A percentile compares a stretch with the other conserved stretches of the same genome.
phyloP scores from a whole-genome alignment of 2,797 vertebrate genomes.

The Alosa sapidissima region DNA sequence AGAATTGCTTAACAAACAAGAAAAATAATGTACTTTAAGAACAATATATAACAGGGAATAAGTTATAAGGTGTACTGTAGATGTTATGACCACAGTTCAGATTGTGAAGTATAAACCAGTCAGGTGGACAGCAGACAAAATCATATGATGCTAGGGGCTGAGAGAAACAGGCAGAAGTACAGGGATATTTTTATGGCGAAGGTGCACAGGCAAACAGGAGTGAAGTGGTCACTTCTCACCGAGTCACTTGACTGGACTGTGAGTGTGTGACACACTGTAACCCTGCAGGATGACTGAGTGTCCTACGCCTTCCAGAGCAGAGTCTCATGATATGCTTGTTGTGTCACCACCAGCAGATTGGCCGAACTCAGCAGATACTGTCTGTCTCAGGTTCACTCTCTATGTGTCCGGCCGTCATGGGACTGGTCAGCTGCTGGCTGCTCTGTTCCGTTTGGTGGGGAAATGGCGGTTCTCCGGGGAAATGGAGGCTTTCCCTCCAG shows the following conservation, averaged over 20 bases:
- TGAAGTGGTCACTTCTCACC: background rate
- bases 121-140: too few relatives aligned
- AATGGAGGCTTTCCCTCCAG: background rate
- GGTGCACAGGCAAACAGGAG: background rate
- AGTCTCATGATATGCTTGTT: background rate
- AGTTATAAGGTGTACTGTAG: too few relatives aligned
- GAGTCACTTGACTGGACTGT: background rate
- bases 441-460: too few relatives aligned
- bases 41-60: too few relatives aligned
- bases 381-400: too few relatives aligned
- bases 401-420: too few relatives aligned
- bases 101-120: too few relatives aligned
- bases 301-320: background rate
- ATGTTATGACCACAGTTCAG: too few relatives aligned
- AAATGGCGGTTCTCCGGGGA: background rate
- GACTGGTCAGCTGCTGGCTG: too few relatives aligned
- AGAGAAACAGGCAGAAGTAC: background rate
- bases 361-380: background rate
- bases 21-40: too few relatives aligned
- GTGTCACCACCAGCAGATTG: background rate
- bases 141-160: too few relatives aligned
- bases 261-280: background rate
- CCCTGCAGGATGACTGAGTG: background rate
- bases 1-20: too few relatives aligned
- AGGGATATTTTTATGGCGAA: background rate